phyloP scores from a whole-genome alignment of 2,888 invertebrate species.

The Cephus spinipes region DNA sequence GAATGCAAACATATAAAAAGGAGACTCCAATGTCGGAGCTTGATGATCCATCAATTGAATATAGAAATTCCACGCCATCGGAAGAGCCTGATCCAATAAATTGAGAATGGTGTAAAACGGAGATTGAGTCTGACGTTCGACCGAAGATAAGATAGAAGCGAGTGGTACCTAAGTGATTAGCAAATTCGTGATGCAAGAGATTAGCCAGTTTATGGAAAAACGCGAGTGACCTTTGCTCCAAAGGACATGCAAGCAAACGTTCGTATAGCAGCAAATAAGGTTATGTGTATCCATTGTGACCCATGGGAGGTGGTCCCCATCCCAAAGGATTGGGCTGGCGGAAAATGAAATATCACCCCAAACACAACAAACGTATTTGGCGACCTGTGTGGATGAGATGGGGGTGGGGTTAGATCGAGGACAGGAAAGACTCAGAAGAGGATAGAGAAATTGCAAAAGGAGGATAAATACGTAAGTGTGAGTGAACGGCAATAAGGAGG shows the following conservation, averaged over 20 bases:
- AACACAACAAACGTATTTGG: conserved; percentile 12
- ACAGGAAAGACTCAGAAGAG: background rate
- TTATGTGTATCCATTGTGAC: conserved; percentile 40
- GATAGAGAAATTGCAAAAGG: background rate
- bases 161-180: too few relatives aligned
- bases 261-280: conserved; percentile 43
- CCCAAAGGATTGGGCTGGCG: conserved; percentile 35
- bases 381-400: background rate
- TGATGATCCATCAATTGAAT: background rate
- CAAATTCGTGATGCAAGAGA: background rate
- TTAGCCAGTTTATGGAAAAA: background rate
- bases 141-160: too few relatives aligned
- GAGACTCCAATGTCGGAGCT: background rate
- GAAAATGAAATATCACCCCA: conserved; percentile 51
- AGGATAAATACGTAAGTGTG: conserved; percentile 45
- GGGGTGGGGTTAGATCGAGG: background rate
- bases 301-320: conserved; percentile 32
- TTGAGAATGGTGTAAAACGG: background rate
- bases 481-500: conserved; percentile 22
- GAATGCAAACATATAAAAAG: background rate
- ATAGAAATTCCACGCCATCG: background rate
- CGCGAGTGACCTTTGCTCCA: conserved; percentile 12
- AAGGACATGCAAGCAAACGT: conserved; percentile 14
- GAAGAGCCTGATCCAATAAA: background rate
- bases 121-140: too few relatives aligned